Evolutionary conservation across 2,888 invertebrate species (phyloP).

Genomic region (Eristalinus aeneus): DNA sequence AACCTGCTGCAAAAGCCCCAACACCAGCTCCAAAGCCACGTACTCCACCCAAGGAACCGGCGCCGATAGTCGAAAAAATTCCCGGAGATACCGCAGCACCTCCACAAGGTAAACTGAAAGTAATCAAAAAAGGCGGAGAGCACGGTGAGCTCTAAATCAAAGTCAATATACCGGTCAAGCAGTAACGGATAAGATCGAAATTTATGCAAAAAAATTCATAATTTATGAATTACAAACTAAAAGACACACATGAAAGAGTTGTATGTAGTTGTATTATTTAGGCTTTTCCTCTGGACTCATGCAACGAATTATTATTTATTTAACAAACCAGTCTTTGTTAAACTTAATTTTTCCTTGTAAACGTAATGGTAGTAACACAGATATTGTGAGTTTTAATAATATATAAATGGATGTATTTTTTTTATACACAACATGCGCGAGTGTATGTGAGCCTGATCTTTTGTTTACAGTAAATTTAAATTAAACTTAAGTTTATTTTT

Average conservation of each 20-base stretch:
- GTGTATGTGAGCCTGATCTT: slow-evolving; percentile 38
- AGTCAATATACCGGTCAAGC: not conserved
- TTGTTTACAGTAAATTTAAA: slow-evolving; percentile 39
- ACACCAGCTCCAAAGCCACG: slow-evolving; percentile 72
- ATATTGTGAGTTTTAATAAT: slow-evolving; percentile 21
- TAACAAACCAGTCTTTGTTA: slow-evolving; percentile 21
- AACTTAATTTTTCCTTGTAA: not conserved
- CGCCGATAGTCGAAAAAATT: slow-evolving; percentile 83
- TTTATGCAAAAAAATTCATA: not conserved
- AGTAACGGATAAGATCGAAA: slow-evolving; percentile 7
- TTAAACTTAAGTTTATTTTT: slow-evolving; percentile 42
- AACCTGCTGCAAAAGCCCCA: slow-evolving; percentile 58
- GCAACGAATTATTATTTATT: slow-evolving; percentile 42
- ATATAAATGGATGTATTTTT: slow-evolving; percentile 8
- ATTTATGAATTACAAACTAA: not conserved
- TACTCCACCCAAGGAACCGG: slow-evolving; percentile 76
- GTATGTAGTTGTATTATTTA: not conserved
- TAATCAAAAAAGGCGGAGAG: slow-evolving; percentile 83
- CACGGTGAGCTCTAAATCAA: slow-evolving; percentile 78
- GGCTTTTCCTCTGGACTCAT: slow-evolving; percentile 4
- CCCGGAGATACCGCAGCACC: slow-evolving; percentile 82
- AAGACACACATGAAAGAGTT: not conserved
- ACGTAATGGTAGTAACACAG: slow-evolving; percentile 1
- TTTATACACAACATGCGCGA: slow-evolving; percentile 29
- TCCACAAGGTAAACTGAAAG: slow-evolving; percentile 82